A percentile compares a stretch with the other conserved stretches of the same genome.
Evolutionary conservation across 2,888 invertebrate genomes (phyloP).

Genomic region (Cyaniris semiargus): DNA sequence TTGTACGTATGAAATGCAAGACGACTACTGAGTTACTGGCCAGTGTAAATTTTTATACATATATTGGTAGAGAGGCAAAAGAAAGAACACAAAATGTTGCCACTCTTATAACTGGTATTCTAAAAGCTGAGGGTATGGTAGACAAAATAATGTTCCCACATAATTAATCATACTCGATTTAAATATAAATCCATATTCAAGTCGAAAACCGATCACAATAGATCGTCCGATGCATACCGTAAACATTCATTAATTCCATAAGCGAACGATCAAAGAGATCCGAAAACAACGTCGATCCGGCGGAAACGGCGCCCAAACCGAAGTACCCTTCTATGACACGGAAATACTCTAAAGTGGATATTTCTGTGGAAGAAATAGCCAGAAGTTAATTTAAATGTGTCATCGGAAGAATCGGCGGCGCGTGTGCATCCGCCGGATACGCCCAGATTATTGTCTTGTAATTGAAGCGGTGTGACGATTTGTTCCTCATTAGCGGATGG

Average conservation of each 20-base stretch:
- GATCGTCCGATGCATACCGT: slow-evolving; percentile 18
- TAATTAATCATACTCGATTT: neutral
- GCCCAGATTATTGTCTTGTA: slow-evolving; percentile 68
- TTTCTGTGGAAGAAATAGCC: slow-evolving; percentile 42
- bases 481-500: slow-evolving; percentile 55
- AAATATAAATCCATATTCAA: slow-evolving; percentile 2
- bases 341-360: slow-evolving; percentile 33
- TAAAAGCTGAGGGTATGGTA: neutral
- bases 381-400: slow-evolving; percentile 64
- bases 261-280: slow-evolving; percentile 63
- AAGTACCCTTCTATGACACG: slow-evolving; percentile 39
- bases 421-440: slow-evolving; percentile 74
- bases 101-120: neutral
- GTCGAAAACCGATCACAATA: slow-evolving; percentile 21
- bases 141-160: neutral
- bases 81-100: neutral
- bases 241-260: slow-evolving; percentile 51
- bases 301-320: slow-evolving; percentile 57
- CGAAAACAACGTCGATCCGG: slow-evolving; percentile 65
- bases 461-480: slow-evolving; percentile 74
- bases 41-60: neutral
- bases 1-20: neutral
- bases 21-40: neutral
- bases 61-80: neutral
- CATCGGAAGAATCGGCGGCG: slow-evolving; percentile 66